Conservation (phyloP, 2,113 vertebrate genomes). For the Polyodon spathula region DNA sequence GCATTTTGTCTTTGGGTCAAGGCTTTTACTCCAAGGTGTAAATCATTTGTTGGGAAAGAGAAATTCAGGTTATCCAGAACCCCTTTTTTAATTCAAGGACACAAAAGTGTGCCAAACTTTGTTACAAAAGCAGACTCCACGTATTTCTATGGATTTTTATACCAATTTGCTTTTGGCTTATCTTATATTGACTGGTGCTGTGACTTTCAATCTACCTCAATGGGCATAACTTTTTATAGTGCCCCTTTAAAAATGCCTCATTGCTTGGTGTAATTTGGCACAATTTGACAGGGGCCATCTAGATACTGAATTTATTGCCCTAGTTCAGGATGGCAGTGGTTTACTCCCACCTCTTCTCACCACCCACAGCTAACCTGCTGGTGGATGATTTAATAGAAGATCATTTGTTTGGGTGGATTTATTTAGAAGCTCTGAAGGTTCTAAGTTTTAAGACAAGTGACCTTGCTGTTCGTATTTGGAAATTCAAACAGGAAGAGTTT, state of each 20-base stretch:
- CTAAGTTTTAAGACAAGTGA: slow-evolving; percentile 36
- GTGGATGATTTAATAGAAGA: slow-evolving; percentile 38
- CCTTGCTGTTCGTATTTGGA: slow-evolving; percentile 49
- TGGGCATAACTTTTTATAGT: neutral
- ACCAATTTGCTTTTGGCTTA: too few species aligned
- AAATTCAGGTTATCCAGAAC: too few species aligned
- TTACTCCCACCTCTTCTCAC: slow-evolving; percentile 20
- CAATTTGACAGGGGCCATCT: slow-evolving; percentile 39
- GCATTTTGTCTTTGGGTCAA: too few species aligned
- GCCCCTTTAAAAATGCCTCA: neutral
- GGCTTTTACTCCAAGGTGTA: too few species aligned
- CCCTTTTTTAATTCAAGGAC: too few species aligned
- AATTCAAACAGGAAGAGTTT: slow-evolving; percentile 25
- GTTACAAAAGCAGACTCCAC: too few species aligned
- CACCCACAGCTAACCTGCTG: slow-evolving; percentile 36
- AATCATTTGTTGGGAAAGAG: too few species aligned
- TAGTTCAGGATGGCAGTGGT: slow-evolving; percentile 31
- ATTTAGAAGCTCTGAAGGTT: slow-evolving; percentile 36
- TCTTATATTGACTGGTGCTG: neutral
- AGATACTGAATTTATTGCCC: slow-evolving; percentile 44
- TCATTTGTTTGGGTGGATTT: slow-evolving; percentile 50
- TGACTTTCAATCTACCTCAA: slow-evolving; percentile 5
- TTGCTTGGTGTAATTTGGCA: slow-evolving; percentile 34
- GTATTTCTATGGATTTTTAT: too few species aligned
- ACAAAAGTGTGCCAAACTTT: too few species aligned